Evolutionary conservation across 1,140 invertebrate genomes (phyloP).

Genomic region (Solen grandis): DNA sequence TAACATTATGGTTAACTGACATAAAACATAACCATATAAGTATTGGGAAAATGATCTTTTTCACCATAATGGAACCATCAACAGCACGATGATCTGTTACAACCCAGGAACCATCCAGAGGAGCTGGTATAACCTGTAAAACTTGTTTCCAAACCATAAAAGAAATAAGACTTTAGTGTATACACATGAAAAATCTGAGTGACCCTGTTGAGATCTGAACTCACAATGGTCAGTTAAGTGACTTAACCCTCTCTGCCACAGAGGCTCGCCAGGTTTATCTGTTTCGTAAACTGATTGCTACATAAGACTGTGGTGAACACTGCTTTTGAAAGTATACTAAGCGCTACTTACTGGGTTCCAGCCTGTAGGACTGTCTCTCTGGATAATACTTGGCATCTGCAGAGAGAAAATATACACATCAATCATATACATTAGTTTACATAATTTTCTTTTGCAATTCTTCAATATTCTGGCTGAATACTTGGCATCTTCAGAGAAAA

Average conservation of each 20-base stretch:
- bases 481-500: no score
- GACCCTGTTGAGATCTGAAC: neutral
- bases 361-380: conserved; percentile 90
- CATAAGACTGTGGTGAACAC: neutral
- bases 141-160: neutral
- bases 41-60: neutral
- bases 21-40: conserved; percentile 25
- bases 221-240: neutral
- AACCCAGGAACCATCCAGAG: neutral
- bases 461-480: no score
- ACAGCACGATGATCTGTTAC: neutral
- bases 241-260: no score
- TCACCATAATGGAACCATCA: no score
- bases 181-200: neutral
- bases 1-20: no score
- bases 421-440: neutral
- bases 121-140: neutral
- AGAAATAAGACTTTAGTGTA: neutral
- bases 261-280: neutral
- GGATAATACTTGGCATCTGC: conserved; percentile 86
- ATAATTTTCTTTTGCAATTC: conserved; percentile 6
- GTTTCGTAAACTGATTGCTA: neutral
- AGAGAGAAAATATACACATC: conserved; percentile 52
- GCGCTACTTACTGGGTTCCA: conserved; percentile 85
- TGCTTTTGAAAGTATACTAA: neutral